These are phyloP conservation scores for Hydractinia echinata DNA, from an alignment of 30 jellyfish, hydroid and myxozoan genomes.

Conservation along the genomic window DNA sequence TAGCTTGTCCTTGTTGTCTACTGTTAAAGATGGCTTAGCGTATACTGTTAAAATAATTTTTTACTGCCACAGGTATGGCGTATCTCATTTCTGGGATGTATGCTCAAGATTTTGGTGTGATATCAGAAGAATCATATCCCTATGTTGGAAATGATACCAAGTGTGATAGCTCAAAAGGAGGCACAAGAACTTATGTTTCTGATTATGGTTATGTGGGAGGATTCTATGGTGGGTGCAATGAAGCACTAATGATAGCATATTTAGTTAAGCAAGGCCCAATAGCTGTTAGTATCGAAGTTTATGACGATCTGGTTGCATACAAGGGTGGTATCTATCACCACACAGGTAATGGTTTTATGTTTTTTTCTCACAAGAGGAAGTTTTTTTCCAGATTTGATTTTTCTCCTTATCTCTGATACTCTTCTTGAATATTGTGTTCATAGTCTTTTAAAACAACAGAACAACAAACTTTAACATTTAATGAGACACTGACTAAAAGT, in stretches of 20 bases:
- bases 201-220: conserved; percentile 55
- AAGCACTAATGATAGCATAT: conserved; percentile 46
- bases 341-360: conserved; percentile 37
- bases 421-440: too few species aligned
- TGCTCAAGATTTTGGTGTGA: conserved; percentile 56
- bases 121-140: conserved; percentile 48
- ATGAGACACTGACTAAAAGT: too few species aligned
- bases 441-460: too few species aligned
- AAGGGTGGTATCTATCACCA: conserved; percentile 55
- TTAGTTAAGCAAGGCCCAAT: conserved; percentile 49
- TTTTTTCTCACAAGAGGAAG: not conserved
- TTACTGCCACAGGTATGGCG: conserved; percentile 41
- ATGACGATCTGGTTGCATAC: conserved; percentile 27
- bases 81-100: conserved; percentile 60
- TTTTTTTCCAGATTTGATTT: too few species aligned
- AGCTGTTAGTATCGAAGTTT: conserved; percentile 43
- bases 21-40: too few species aligned
- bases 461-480: too few species aligned
- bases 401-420: too few species aligned
- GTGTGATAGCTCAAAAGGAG: conserved; percentile 22
- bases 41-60: not conserved
- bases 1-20: too few species aligned
- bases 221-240: conserved; percentile 67
- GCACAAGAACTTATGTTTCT: conserved; percentile 18
- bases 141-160: conserved; percentile 39